Percentiles rank a stretch among this genome's conserved stretches.
Evolutionary conservation across 2,113 vertebrate genomes (phyloP).

Genomic region (Urocitellus parryii): DNA sequence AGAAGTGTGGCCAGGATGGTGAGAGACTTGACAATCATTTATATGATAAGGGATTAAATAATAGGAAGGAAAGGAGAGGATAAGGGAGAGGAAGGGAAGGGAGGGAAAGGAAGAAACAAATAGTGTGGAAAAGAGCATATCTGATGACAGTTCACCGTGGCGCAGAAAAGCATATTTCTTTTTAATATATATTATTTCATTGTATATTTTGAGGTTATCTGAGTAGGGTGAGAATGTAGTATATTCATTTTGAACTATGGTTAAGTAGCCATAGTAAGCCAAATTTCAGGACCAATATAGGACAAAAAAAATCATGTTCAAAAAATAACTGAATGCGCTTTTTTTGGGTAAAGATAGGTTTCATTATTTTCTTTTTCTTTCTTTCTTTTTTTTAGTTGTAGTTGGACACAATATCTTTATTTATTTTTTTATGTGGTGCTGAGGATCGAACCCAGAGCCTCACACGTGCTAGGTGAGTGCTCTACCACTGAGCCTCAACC

Average conservation of each 20-base stretch:
- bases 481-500: too few relatives aligned
- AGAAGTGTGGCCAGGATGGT: background rate
- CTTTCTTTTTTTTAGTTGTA: too few relatives aligned
- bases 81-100: background rate
- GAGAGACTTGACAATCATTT: background rate
- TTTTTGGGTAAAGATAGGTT: too few relatives aligned
- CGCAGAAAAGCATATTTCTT: background rate
- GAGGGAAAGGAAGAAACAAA: background rate
- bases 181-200: background rate
- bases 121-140: background rate
- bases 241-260: background rate
- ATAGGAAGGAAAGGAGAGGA: background rate
- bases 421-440: too few relatives aligned
- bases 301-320: constrained; percentile 13
- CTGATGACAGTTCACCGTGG: background rate
- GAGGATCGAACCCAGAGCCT: too few relatives aligned
- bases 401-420: too few relatives aligned
- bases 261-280: background rate
- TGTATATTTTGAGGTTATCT: background rate
- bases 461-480: too few relatives aligned
- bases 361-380: too few relatives aligned
- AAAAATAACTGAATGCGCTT: background rate
- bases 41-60: background rate
- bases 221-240: background rate
- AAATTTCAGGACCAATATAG: background rate